These are phyloP conservation scores for Trigoniulus corallinus DNA, from an alignment of 1,140 invertebrate species.

Conservation along the genomic window DNA sequence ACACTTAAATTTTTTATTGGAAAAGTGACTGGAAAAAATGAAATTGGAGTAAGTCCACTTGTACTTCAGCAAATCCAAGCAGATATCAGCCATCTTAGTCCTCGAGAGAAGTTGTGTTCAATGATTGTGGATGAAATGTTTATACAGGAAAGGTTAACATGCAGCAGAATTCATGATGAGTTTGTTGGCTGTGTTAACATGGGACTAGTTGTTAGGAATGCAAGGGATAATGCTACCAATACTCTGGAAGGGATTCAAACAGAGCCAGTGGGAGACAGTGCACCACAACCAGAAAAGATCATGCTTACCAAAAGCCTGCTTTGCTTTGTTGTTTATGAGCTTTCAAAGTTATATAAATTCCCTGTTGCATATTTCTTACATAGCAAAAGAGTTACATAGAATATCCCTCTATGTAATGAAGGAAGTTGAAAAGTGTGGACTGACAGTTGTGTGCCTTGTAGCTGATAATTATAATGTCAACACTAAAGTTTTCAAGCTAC, in stretches of 20 bases:
- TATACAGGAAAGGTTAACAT: background rate
- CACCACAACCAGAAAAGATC: too few relatives aligned
- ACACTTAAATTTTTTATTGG: background rate
- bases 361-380: constrained; percentile 10
- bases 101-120: background rate
- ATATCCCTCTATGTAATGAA: background rate
- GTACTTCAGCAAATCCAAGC: background rate
- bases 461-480: constrained; percentile 8
- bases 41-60: background rate
- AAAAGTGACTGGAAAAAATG: background rate
- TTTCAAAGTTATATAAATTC: background rate
- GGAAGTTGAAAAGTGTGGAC: constrained; percentile 4
- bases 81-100: background rate
- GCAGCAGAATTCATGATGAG: background rate
- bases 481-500: constrained; percentile 1
- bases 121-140: constrained; percentile 4
- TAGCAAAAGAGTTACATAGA: background rate
- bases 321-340: background rate
- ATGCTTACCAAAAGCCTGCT: background rate
- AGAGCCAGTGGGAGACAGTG: too few relatives aligned
- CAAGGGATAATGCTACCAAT: background rate
- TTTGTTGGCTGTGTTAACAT: constrained; percentile 2
- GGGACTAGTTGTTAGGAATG: background rate
- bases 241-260: background rate
- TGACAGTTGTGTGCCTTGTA: constrained; percentile 4